Conservation (phyloP, 1,140 invertebrate species). For the Contarinia nasturtii region DNA sequence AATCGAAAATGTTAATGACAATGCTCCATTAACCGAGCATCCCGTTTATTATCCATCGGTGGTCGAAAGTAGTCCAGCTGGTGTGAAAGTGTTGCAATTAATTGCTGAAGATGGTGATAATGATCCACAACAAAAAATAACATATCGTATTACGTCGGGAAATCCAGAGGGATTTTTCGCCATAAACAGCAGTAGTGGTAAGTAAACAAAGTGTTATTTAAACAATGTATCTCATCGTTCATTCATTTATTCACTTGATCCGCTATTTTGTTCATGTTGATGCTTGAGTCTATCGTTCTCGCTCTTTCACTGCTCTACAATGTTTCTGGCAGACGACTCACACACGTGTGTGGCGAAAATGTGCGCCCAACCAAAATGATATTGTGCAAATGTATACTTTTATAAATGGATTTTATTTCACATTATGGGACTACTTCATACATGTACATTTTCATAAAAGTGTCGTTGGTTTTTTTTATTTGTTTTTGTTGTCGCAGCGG, state of each 20-base stretch:
- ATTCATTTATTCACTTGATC: neutral
- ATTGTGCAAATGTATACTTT: too few relatives aligned
- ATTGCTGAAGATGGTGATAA: conserved; percentile 63
- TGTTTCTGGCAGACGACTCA: too few relatives aligned
- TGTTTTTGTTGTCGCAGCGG: too few relatives aligned
- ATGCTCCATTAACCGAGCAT: conserved; percentile 66
- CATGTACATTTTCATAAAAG: too few relatives aligned
- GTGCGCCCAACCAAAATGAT: too few relatives aligned
- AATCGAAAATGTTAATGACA: conserved; percentile 84
- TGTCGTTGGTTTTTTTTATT: too few relatives aligned
- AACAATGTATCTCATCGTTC: neutral
- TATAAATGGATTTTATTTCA: too few relatives aligned
- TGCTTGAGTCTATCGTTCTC: too few relatives aligned
- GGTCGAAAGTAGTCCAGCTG: conserved; percentile 61
- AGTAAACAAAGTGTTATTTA: conserved; percentile 11
- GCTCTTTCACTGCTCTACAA: too few relatives aligned
- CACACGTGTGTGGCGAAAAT: too few relatives aligned
- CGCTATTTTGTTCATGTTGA: neutral
- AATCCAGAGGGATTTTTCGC: conserved; percentile 80
- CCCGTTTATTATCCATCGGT: conserved; percentile 73
- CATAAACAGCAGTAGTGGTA: conserved; percentile 70
- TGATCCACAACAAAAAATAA: conserved; percentile 41
- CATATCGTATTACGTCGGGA: conserved; percentile 69
- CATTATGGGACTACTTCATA: too few relatives aligned
- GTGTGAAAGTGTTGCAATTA: conserved; percentile 53